These are phyloP conservation scores for Ophion ellenae DNA, from an alignment of 2,888 invertebrate species.

Conservation along the genomic window DNA sequence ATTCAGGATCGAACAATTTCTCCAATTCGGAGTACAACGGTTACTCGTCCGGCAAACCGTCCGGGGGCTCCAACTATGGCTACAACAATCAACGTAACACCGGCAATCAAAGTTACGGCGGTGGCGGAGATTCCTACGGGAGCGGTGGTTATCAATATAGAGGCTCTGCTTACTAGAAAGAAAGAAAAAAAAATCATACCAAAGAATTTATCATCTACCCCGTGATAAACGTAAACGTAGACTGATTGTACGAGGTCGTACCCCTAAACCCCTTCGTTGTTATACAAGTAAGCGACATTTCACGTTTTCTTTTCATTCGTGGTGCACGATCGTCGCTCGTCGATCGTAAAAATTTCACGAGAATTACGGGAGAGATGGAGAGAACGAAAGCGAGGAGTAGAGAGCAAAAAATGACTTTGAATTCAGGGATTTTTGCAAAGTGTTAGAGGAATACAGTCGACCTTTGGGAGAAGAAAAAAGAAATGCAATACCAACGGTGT, in stretches of 20 bases:
- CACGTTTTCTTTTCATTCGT: conserved; percentile 37
- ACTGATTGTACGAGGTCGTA: conserved; percentile 62
- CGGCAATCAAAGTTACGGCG: conserved; percentile 72
- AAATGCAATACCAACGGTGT: conserved; percentile 5
- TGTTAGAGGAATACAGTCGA: conserved; percentile 22
- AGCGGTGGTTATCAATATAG: conserved; percentile 76
- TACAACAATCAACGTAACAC: conserved; percentile 75
- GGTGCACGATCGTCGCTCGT: conserved; percentile 50
- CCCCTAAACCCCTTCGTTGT: conserved; percentile 45
- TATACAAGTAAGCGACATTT: conserved; percentile 12
- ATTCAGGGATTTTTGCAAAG: conserved; percentile 46
- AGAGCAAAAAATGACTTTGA: conserved; percentile 39
- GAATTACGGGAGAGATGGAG: conserved; percentile 14
- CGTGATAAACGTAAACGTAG: conserved; percentile 62
- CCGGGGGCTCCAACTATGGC: conserved; percentile 73
- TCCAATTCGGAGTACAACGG: conserved; percentile 74
- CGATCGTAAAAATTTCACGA: conserved; percentile 45
- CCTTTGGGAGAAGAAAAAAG: background rate
- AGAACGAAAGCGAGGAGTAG: background rate
- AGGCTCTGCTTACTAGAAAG: conserved; percentile 73
- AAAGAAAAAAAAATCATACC: conserved; percentile 26
- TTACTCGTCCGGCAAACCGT: conserved; percentile 72
- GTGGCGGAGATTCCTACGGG: conserved; percentile 72
- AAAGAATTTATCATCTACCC: conserved; percentile 44
- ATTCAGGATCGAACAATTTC: conserved; percentile 71